Evolutionary conservation across 1,140 invertebrate species (phyloP), one percentile per base, ranked within the genome.

Genomic region (Rhyacophila brunnea): DNA sequence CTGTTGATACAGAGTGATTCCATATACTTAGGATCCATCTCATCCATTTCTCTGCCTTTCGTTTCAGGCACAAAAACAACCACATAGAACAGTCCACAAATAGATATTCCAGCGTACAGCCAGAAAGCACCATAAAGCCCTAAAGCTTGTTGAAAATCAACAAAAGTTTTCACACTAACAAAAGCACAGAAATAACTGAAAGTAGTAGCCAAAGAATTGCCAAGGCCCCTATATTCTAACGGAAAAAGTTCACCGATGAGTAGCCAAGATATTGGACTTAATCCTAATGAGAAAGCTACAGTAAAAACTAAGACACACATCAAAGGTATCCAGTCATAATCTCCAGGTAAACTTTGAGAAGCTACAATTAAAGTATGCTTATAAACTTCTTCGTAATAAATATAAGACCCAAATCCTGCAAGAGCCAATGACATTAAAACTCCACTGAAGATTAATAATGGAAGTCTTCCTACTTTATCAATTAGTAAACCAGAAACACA

Each of bases 151-250:
- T 91, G 85, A 68, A 95, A 86, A 68, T 91, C 87, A 52, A 89
- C 84, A 72, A 92, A 94, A 35, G 91, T 90, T 74, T 94, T 94
- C 7, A 94, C 92, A 32, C 92, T 89, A 13, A 92, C 80, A 72
- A 95, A 95, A 53, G 91, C 91, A 77, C 89, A 92, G 9, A 90
- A 82, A 83, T 95, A 93, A 70, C 89, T 93, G 72, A 91, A 91
- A 62, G 89, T 86, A 1, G 89, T 90, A 28, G 91, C 90, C 66
- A 95, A 80, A 34, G 90, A 89, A 58, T 88, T 89, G 11, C 92
- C 92, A 32, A 90, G 81, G 60, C 90, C 90, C 62, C 91, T 83
- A 66, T 91, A 91, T 72, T 92, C 89, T 38, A 92, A 76, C 13
- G 92, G 90, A 71, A 95, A 94, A 14, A 95, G 80, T 78, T 95